Evolutionary conservation across 2,797 vertebrate species (phyloP), one percentile per base, ranked within the genome.

Genomic region (Falco rusticolus): DNA sequence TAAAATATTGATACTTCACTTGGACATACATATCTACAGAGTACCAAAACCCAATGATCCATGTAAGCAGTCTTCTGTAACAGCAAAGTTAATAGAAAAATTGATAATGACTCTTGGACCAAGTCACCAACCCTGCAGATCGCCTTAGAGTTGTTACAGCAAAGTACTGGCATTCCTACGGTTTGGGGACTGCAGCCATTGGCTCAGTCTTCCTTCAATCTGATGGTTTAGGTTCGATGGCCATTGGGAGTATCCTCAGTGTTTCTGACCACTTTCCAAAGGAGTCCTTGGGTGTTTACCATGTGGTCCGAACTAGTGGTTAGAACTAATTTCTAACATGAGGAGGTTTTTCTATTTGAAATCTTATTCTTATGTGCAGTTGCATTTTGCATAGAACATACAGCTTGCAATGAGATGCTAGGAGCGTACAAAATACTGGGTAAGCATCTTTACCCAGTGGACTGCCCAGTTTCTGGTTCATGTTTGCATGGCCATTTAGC

Each of bases 401-500:
- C 3, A 50, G 5, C 28, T 85, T 65, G 8, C 18, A 53, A 4
- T 3, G 29, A 69, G 22, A n/a, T 37, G 18, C 7, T 20, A 54
- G 29, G 28, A 78, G 14, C 21, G 16, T 29, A 29, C 0, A 0
- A 29, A 22, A 29, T 33, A 28, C 50, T 5, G 7, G 18, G 6
- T 19, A 9, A 95, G 33, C 26, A 47, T 66, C 20, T 63, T 75
- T 47, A 60, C 20, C 34, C 41, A 19, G 16, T 2, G 3, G 24
- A 29, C 34, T 75, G 22, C 56, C 57, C 3, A 3, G 14, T n/a
- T 57, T n/a, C 83, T 78, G 48, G 14, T 34, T 75, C 53, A 19
- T 16, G 25, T 9, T 76, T 71, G 34, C 37, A 54, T 11, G 26
- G 39, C 19, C 53, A 22, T 39, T 61, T 11, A 57, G 39, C 37